Evolutionary conservation across 1,140 invertebrate species (phyloP), one percentile per base, ranked within the genome.

Genomic region (Gonioctena quinquepunctata): DNA sequence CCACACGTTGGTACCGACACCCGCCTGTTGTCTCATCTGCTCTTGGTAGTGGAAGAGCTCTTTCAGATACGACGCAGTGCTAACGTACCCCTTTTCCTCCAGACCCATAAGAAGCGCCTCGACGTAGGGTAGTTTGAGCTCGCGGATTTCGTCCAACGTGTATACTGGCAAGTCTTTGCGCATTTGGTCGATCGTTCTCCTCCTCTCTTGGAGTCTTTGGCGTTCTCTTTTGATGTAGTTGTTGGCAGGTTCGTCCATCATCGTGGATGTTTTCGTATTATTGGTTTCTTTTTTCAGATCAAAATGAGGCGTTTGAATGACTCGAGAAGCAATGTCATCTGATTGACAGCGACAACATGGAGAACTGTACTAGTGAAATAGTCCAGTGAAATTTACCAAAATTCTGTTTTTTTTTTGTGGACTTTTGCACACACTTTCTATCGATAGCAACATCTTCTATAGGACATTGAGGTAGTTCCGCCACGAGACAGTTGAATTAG

Each of bases 1-100:
- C 71, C 74, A 77, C 16, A 78, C 62, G 7, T 84, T 77, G 11
- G 86, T 86, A 11, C 83, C 84, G 1, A 84, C 83, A 1, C 85
- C 86, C 28, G 85, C 83, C 63, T 83, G 74, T 3, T 75, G 77
- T 3, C 86, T 70, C 1, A 84, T 77, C 61, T 85, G 81, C 21
- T 86, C 79, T 54, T 89, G 87, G 5, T 86, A 80, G n/a, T 85
- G 81, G 22, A 89, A 82, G 1, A 89, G 74, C 64, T 86, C 83
- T 68, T 80, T 80, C 2, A 89, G 71, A 60, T 85, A 87, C 18
- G 80, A 76, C 5, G 84, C 83, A 0, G 87, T 83, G 61, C 84
- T 83, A 0, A 66, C 25, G 52, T 80, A 86, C 0, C 84, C 85
- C 2, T 82, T 70, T 77, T 89, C 88, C 57, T 80, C 70, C 2